Evolutionary conservation across 2,797 vertebrate genomes (phyloP), one percentile per base, ranked within the genome.

Genomic region (Falco peregrinus): DNA sequence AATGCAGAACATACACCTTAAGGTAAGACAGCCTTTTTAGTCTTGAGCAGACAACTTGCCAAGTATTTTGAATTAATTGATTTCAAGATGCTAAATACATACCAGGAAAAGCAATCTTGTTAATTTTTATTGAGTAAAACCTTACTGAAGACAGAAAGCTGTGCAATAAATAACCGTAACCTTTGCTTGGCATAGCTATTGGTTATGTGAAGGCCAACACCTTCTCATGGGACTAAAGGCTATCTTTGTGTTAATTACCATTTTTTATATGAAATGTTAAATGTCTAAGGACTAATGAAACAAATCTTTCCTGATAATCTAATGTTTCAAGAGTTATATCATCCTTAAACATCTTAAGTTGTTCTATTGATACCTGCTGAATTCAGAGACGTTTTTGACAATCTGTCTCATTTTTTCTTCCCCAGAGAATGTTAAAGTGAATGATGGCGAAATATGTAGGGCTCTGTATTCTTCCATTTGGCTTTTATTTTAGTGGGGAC

Each of bases 81-180:
- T 97, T 97, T 96, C 76, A 57, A 84, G 20, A 95, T 92, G 92
- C 81, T 88, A 96, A 97, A 87, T 94, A 83, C 13, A 63, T 77
- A 94, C 37, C 28, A 57, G n/a, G 31, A 96, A 94, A 94, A 97
- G 28, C 0, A 13, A 81, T 90, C 87, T 43, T 75, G 22, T 59
- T 93, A 90, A 88, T 95, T 97, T 97, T 92, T 96, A 90, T 96
- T 93, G 87, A 97, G 80, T 95, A 86, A 95, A 93, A 78, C 64
- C 37, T 41, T 93, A 76, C 87, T 89, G 94, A 95, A 86, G 61
- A 84, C 43, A 86, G 80, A 88, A 97, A 63, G 41, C 48, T 89
- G n/a, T 61, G 37, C 81, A 97, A 97, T 97, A 98, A 98, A 98
- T 97, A 94, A 96, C 48, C 2, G 21, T 97, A 97, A 97, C 87